A percentile compares a stretch with the other conserved stretches of the same genome.
Evolutionary conservation across 35 echinoderm and acorn worm species (phyloP).

Genomic region (Eucidaris tribuloides): DNA sequence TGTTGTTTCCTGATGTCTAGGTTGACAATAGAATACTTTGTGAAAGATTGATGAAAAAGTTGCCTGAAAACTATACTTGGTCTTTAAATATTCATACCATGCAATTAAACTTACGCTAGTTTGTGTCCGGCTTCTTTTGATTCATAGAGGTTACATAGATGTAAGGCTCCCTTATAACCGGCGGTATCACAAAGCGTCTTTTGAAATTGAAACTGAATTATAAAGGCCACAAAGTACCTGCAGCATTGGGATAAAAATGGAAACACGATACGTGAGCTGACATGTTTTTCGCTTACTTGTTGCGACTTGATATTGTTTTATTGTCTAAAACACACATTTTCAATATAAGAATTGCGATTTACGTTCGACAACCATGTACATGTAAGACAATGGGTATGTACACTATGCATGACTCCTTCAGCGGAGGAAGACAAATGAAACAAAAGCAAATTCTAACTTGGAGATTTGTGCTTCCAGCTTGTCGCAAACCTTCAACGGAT

Average conservation of each 20-base stretch:
- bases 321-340: too few species aligned
- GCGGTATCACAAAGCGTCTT: conserved; percentile 32
- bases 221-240: conserved; percentile 43
- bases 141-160: conserved; percentile 40
- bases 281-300: neutral
- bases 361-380: too few species aligned
- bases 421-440: too few species aligned
- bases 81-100: neutral
- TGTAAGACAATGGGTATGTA: too few species aligned
- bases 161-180: conserved; percentile 7
- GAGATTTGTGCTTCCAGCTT: too few species aligned
- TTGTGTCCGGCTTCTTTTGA: conserved; percentile 5
- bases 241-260: neutral
- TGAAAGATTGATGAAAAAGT: too few species aligned
- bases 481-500: too few species aligned
- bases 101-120: conserved; percentile 2
- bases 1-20: too few species aligned
- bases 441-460: too few species aligned
- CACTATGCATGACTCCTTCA: too few species aligned
- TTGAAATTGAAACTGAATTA: conserved; percentile 59
- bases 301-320: neutral
- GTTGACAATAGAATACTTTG: too few species aligned
- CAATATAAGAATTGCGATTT: too few species aligned
- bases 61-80: neutral
- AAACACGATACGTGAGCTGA: neutral